Evolutionary conservation across 2,888 invertebrate genomes (phyloP), one percentile per base, ranked within the genome.

Genomic region (Ditylenchus weischeri): DNA sequence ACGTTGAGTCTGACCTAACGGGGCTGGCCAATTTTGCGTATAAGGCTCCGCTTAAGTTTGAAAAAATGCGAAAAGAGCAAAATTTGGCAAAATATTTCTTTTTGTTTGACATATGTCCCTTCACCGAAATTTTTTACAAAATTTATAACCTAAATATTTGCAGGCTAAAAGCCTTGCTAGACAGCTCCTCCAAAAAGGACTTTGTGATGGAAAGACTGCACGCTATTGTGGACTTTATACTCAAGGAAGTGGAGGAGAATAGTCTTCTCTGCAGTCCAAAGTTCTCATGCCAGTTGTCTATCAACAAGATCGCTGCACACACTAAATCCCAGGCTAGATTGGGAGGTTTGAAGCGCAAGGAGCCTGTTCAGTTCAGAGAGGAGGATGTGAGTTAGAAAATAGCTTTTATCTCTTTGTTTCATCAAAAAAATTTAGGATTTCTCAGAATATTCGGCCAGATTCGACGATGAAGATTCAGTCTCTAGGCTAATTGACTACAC

Each of bases 401-500:
- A 5, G 5, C 29, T 29, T 5, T 29, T 29, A 29, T 29, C 5
- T 29, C 5, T 29, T 29, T 29, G n/a, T n/a, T 29, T 29, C 5
- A 29, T 5, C 29, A 29, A 29, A 29, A 29, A 29, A 29, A 29
- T 29, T 29, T 64, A 63, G 54, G 62, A 10, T 54, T 64, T 15
- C 50, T 23, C 18, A 48, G 38, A 62, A 21, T 47, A 47, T 23
- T 19, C 19, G 1, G 6, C 62, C n/a, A n/a, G 65, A 29, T 58
- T 65, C 1, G 71, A 72, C 36, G 78, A 78, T 61, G 85, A 86
- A 62, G 87, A 88, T 76, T 86, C 87, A 0, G 86, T 87, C 73
- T 87, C 87, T 62, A 85, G 87, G 76, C 86, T 88, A 67, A 83
- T 88, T 6, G 85, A 87, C 73, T 90, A 90, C 76, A 91, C 92